These are phyloP conservation scores for Chrysopilus asiliformis DNA, from an alignment of 2,888 invertebrate genomes.

Conservation along the genomic window DNA sequence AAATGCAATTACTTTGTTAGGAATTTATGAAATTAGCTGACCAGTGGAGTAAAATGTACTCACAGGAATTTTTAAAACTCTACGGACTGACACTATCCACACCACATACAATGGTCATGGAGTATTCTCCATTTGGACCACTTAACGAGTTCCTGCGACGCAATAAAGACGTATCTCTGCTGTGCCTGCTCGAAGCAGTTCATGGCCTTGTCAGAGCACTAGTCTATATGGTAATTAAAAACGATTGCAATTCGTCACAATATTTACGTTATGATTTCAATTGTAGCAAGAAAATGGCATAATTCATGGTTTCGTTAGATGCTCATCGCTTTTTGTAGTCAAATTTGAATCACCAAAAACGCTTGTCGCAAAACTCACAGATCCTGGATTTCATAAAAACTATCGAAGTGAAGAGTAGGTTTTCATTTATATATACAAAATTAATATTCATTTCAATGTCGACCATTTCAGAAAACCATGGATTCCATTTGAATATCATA, in stretches of 20 bases:
- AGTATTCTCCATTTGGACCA: constrained; percentile 65
- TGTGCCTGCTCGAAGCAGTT: constrained; percentile 70
- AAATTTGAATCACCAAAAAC: constrained; percentile 46
- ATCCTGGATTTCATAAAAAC: constrained; percentile 58
- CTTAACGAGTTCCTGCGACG: constrained; percentile 45
- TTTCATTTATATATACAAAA: constrained; percentile 8
- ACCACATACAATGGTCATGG: constrained; percentile 68
- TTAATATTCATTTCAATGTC: constrained; percentile 1
- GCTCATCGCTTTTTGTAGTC: constrained; percentile 67
- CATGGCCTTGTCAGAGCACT: constrained; percentile 71
- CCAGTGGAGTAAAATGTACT: constrained; percentile 65
- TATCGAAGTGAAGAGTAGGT: constrained; percentile 52
- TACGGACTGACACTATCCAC: constrained; percentile 65
- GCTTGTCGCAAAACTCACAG: constrained; percentile 67
- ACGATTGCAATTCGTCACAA: constrained; percentile 1
- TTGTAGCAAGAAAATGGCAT: constrained; percentile 59
- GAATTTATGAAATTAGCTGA: constrained; percentile 66
- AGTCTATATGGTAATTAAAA: constrained; percentile 59
- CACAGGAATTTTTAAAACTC: constrained; percentile 59
- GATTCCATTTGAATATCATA: constrained; percentile 75
- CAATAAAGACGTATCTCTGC: constrained; percentile 41
- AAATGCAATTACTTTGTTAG: constrained; percentile 30
- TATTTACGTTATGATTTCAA: constrained; percentile 7
- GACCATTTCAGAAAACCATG: constrained; percentile 59
- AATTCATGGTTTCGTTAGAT: constrained; percentile 75